Base-by-base conservation (phyloP, 2,888 invertebrate genomes). In the Buathra laborator region DNA sequence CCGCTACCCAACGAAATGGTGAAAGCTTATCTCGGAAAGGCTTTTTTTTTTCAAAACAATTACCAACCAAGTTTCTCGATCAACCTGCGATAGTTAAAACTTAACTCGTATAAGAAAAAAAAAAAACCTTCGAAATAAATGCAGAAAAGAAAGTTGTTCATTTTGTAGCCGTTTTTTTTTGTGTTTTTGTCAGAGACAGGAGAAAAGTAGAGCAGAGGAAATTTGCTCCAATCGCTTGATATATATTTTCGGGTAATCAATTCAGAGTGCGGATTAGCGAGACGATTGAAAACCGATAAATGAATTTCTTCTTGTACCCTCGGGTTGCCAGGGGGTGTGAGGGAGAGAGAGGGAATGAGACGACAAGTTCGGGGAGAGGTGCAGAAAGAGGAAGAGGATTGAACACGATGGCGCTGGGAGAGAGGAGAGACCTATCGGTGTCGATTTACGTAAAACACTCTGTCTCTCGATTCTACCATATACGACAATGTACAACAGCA, bases 231-330 rank as follows among this genome's bases (percentile, higher is more conserved):
- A 72, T 64, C 24, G 64, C 56, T 66, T 43, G 64, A 32, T 71
- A 56, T 68, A 62, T 78, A 51, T 71, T 74, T 80, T 84, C 67
- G 71, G 59, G 62, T 74, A 84, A 81, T 84, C 72, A 78, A 78
- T 84, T 84, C 77, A 37, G 84, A 68, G 68, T 77, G 62, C 51
- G 68, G 77, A 78, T 81, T 81, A 72, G 77, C 62, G 53, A 68
- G 74, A 74, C 74, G 84, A 84, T 84, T 78, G 84, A 84, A 84
- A 84, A 81, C 74, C 84, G 84, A 81, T 84, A 84, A 84, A 81
- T 81, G 78, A 81, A 81, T 84, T 84, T 74, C 78, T 74, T 81
- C 70, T 66, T 62, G 67, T 32, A 10, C 72, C 19, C 81, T 74
- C 67, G 78, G 56, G 56, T 77, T 67, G 67, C 62, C 43, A 6